Percentiles rank a stretch among this genome's conserved stretches.
These are phyloP conservation scores for Himalopsyche phryganea DNA, from an alignment of 1,140 invertebrate genomes.

Conservation along the genomic window DNA sequence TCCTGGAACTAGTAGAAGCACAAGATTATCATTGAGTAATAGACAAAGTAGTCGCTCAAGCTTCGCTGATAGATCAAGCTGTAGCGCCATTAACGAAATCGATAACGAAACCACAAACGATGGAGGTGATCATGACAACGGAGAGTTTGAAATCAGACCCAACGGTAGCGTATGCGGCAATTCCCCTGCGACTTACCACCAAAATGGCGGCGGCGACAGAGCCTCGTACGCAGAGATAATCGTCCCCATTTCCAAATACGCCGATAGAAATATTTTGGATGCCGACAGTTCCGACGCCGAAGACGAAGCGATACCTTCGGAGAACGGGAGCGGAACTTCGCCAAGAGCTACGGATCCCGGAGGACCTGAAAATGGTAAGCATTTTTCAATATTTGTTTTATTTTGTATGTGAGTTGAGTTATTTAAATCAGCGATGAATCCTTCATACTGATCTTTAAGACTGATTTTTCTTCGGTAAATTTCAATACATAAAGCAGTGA, in stretches of 20 bases:
- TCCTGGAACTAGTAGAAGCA: constrained; percentile 40
- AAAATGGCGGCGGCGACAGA: constrained; percentile 27
- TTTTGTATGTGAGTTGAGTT: too few species aligned
- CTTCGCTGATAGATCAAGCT: constrained; percentile 30
- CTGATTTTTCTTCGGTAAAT: too few species aligned
- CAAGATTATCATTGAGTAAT: constrained; percentile 45
- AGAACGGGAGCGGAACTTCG: constrained; percentile 32
- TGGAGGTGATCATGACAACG: constrained; percentile 12
- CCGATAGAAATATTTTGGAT: constrained; percentile 31
- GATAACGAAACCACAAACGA: constrained; percentile 31
- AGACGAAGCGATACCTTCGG: constrained; percentile 30
- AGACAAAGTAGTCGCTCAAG: constrained; percentile 38
- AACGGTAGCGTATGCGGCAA: constrained; percentile 9
- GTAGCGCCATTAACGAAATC: constrained; percentile 33
- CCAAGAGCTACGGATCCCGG: constrained; percentile 29
- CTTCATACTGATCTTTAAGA: too few species aligned
- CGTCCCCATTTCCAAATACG: constrained; percentile 25
- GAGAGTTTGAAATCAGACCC: neutral
- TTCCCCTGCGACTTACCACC: constrained; percentile 17
- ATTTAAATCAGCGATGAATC: too few species aligned
- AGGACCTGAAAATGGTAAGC: constrained; percentile 28
- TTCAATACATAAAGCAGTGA: too few species aligned
- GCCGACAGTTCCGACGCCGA: constrained; percentile 32
- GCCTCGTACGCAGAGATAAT: constrained; percentile 31
- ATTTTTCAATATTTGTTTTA: too few species aligned